Base-by-base conservation (phyloP, 2,113 vertebrate genomes). In the Polypterus senegalus region DNA sequence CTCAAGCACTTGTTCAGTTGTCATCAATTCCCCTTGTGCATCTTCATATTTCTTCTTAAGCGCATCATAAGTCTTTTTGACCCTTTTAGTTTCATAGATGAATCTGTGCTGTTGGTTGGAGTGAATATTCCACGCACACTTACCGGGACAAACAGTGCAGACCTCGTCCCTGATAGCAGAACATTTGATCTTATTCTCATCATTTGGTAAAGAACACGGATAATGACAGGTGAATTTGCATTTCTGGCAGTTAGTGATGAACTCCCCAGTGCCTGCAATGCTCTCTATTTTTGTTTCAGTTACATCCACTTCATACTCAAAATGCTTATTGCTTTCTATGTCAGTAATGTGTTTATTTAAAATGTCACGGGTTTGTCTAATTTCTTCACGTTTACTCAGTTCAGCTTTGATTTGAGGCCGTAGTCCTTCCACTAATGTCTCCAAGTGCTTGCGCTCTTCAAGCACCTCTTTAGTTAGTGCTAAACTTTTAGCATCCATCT, bases 291-390 rank as follows among this genome's bases (percentile, higher is more conserved):
- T 7, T 44, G 6, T 11, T 46, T 43, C 11, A 4, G 7, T 49
- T 5, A 61, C 46, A 3, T 66, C 11, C 11, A 48, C 48, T 48
- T 62, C 54, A 56, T 47, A 57, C 27, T 69, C 67, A 64, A 71
- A 73, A 55, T 65, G 1, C 46, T 48, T 61, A 61, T 69, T 71
- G 55, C 60, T 61, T 3, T 57, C 54, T 63, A 71, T 56, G 2
- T 61, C 6, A 1, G 4, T 48, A n/a, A 57, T 54, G 9, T 66
- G 63, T 46, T 66, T 60, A 1, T 69, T 10, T 46, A 71, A 57
- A 5, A 1, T 48, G 8, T 7, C 2, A 7, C 64, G 7, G 2
- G 62, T 71, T 47, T 66, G 9, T 7, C 62, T 52, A 9, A 73
- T 47, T 5, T 71, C 71, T 4, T 68, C 58, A 9, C 61, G 48